Evolutionary conservation across 2,888 invertebrate species (phyloP), one percentile per base, ranked within the genome.

Genomic region (Exephanes ischioxanthus): DNA sequence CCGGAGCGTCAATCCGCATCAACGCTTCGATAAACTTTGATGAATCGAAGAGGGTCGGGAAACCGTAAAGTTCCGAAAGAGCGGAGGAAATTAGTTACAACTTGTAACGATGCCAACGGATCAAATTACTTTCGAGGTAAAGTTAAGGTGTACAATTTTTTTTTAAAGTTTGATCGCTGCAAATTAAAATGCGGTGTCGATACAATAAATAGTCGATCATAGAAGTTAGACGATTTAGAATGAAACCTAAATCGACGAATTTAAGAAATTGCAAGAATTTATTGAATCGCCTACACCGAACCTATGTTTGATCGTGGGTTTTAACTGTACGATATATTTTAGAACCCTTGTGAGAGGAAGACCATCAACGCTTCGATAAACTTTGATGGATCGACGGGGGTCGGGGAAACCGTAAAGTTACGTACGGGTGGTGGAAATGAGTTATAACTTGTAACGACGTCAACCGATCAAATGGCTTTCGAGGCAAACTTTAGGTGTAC

Each of bases 11-110:
- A 63, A n/a, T 33, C 30, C 63, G 14, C 33, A 37, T 66, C 22
- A 33, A 63, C 51, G 53, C 48, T 33, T 63, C 51, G 33, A 76
- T 76, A 22, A 76, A 76, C 63, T 66, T 66, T 19, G 51, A 76
- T 66, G 48, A 26, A 76, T 66, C 22, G 37, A 66, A 22, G 68
- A 37, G 45, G 26, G 51, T 63, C 19, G 51, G 11, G 2, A 2
- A 51, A 51, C 5, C 66, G 45, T 26, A 26, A 66, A 76, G 51
- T 66, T 66, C 51, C 33, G 26, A 22, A 9, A 0, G n/a, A 22
- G 6, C 45, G 33, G 48, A 3, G 51, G 48, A 66, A 51, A 45
- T 63, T 4, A n/a, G 14, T 61, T 26, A 26, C 26, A 26, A 58
- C 58, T 26, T 61, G 30, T 14, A 73, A 45, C 58, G 63, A 37